These are phyloP conservation scores for Andrena marginata DNA, from an alignment of 2,888 invertebrate species.

Conservation along the genomic window DNA sequence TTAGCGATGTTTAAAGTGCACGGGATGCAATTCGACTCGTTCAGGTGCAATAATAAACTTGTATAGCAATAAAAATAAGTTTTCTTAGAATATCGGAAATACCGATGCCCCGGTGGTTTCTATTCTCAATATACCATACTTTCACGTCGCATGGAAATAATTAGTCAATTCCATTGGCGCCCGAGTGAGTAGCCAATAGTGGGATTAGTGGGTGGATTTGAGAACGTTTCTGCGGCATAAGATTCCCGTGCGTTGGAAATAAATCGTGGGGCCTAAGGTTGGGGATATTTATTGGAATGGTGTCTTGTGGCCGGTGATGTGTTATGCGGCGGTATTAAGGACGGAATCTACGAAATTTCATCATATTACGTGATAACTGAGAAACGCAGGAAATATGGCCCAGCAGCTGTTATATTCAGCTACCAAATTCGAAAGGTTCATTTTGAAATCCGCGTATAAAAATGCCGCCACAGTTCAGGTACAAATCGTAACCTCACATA, in stretches of 20 bases:
- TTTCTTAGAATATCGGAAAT: slow-evolving; percentile 48
- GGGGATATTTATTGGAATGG: slow-evolving; percentile 35
- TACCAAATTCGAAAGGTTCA: slow-evolving; percentile 87
- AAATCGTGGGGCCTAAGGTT: neutral
- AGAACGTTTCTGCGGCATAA: neutral
- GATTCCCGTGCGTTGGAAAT: slow-evolving; percentile 8
- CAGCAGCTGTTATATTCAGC: slow-evolving; percentile 88
- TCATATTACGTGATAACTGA: slow-evolving; percentile 64
- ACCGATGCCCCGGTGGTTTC: neutral
- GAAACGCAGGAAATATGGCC: slow-evolving; percentile 86
- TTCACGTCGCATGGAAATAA: neutral
- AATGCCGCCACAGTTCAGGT: slow-evolving; percentile 84
- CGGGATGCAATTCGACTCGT: neutral
- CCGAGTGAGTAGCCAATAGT: neutral
- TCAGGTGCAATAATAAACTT: neutral
- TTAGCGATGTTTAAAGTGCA: too few species aligned
- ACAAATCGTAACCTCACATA: slow-evolving; percentile 74
- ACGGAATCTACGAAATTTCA: slow-evolving; percentile 54
- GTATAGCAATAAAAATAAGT: slow-evolving; percentile 26
- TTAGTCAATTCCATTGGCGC: slow-evolving; percentile 5
- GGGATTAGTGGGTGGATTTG: neutral
- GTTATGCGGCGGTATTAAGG: slow-evolving; percentile 28
- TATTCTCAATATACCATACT: neutral
- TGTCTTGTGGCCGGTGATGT: slow-evolving; percentile 62
- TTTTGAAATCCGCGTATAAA: slow-evolving; percentile 83